Evolutionary conservation across 2,113 vertebrate species (phyloP).

Genomic region (Coptodon rendalli): DNA sequence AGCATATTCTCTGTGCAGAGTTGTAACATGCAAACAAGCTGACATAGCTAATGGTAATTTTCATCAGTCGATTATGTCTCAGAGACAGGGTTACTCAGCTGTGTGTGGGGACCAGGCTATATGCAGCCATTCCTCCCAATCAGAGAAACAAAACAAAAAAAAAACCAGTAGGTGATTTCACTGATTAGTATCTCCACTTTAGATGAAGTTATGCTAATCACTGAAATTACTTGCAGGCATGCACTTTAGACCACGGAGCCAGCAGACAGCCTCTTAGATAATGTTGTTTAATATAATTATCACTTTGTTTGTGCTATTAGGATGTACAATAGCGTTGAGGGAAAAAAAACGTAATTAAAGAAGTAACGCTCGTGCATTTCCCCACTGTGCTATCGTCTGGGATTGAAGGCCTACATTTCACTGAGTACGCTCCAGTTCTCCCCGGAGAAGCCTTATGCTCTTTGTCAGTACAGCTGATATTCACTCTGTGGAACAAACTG

Average conservation of each 20-base stretch:
- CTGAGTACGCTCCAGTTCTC: not conserved
- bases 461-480: not conserved
- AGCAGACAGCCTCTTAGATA: not conserved
- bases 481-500: not conserved
- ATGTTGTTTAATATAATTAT: conserved; percentile 4
- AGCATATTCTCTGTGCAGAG: not conserved
- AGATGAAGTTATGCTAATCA: conserved; percentile 18
- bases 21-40: not conserved
- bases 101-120: not conserved
- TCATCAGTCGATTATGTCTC: not conserved
- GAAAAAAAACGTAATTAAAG: not conserved
- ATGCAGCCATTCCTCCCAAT: not conserved
- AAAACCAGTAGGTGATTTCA: conserved; percentile 18
- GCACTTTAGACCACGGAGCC: not conserved
- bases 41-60: not conserved
- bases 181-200: conserved; percentile 24
- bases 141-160: not conserved
- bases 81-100: not conserved
- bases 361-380: not conserved
- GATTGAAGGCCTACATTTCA: not conserved
- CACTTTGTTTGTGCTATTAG: not conserved
- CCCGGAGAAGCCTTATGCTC: not conserved
- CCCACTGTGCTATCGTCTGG: not conserved
- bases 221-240: not conserved
- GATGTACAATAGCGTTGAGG: not conserved